Conservation (phyloP, 53 echinoderm and acorn worm genomes). For the Patiria pectinifera region DNA sequence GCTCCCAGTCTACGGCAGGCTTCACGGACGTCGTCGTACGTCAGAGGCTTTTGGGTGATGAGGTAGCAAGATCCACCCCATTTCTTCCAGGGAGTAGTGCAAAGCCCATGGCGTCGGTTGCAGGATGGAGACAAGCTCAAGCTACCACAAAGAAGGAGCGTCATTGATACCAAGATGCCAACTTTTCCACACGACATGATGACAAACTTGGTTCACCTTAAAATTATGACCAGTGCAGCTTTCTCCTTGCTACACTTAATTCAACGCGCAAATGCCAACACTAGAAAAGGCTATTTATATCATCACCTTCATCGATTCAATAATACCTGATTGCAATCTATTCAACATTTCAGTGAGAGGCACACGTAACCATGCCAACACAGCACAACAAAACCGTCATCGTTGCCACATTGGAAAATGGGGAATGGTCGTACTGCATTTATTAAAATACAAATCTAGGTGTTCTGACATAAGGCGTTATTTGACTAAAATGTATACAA, state of each 20-base stretch:
- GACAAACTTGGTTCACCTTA: background rate
- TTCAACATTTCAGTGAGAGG: no score
- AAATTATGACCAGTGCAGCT: background rate
- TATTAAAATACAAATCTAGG: no score
- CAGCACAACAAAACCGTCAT: no score
- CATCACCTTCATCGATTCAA: no score
- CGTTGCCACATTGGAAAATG: no score
- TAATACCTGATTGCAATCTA: no score
- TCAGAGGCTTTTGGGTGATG: background rate
- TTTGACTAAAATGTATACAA: no score
- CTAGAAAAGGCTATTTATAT: no score
- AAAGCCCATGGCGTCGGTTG: background rate
- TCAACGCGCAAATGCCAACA: background rate
- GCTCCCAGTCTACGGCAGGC: background rate
- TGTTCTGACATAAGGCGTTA: no score
- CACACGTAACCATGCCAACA: no score
- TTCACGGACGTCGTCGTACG: background rate
- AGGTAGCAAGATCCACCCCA: background rate
- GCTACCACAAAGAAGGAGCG: background rate
- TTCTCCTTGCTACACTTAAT: background rate
- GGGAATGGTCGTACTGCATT: no score
- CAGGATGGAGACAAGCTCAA: background rate
- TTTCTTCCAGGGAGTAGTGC: slow-evolving; percentile 9
- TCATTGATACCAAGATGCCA: background rate
- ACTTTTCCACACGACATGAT: background rate